Evolutionary conservation across 2,888 invertebrate species (phyloP), one percentile per base, ranked within the genome.

Genomic region (Lasius fuliginosus): DNA sequence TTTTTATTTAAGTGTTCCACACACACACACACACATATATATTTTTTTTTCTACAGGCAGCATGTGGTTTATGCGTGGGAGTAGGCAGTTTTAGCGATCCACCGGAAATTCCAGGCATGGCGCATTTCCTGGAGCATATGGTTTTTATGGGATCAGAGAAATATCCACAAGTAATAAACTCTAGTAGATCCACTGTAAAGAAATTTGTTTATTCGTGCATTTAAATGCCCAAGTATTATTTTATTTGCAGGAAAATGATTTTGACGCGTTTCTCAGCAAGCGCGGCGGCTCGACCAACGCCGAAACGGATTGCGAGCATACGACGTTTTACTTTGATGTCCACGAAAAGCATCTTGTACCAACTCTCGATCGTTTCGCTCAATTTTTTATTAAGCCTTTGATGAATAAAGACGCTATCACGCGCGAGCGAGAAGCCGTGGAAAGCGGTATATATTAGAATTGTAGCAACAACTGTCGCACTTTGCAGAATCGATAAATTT

Each of bases 121-220:
- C 98, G 0, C 98, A 98, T 94, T 98, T 98, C 94, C 96, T 98
- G 3, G 98, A 98, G 92, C 98, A 98, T 94, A 98, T 99, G 98
- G 97, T 99, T 33, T 99, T 98, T 93, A 99, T 99, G 98, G 99
- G 99, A 49, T 98, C 98, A 89, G 96, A 97, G 92, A 98, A 98
- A 93, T 99, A 97, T 94, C 98, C 97, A 11, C 96, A 96, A 93
- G 98, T 99, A 95, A 15, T 23, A n/a, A 46, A 69, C 6, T 5
- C n/a, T 23, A 23, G 23, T 23, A 27, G 30, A 27, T 73, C 30
- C n/a, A 30, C 3, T 36, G 15, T 36, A 23, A 60, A 27, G 5
- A 60, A 68, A 36, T 53, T 53, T 0, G 27, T 42, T 36, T 53
- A 18, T 65, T 56, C 1, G 33, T 53, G 46, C n/a, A 30, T 18